Percentiles rank a stretch among this genome's conserved stretches.
Conservation (phyloP, 2,797 vertebrate species). For the Hydrolagus colliei region DNA sequence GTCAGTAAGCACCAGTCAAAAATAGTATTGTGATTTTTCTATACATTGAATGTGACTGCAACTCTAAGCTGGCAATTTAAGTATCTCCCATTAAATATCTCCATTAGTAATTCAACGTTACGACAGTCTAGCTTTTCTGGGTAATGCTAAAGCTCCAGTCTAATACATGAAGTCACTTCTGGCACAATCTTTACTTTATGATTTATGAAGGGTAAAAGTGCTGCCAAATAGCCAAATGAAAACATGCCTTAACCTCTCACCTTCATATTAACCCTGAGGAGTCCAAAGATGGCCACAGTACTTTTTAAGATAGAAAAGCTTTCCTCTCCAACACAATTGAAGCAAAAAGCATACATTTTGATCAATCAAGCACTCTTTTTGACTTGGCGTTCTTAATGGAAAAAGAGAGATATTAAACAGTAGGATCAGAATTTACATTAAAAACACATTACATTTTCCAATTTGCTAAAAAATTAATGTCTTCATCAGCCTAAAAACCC, state of each 20-base stretch:
- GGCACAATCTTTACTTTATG: not conserved
- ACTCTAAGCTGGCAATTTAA: not conserved
- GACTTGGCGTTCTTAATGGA: not conserved
- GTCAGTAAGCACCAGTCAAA: not conserved
- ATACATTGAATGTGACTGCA: not conserved
- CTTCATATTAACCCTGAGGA: not conserved
- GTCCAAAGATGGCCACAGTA: not conserved
- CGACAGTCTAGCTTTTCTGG: not conserved
- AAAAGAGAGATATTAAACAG: not conserved
- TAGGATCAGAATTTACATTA: not conserved
- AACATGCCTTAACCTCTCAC: not conserved
- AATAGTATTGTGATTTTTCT: too few relatives aligned
- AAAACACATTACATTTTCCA: constrained; percentile 2
- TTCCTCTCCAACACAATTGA: too few relatives aligned
- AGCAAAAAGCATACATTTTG: too few relatives aligned
- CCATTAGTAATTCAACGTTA: not conserved
- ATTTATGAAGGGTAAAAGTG: not conserved
- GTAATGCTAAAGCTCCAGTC: not conserved
- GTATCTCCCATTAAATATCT: too few relatives aligned
- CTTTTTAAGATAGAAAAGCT: not conserved
- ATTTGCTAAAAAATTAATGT: not conserved
- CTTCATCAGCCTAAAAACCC: constrained; percentile 10
- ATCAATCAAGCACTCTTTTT: not conserved
- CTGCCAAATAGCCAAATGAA: not conserved
- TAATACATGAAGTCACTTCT: not conserved